phyloP scores from a whole-genome alignment of 2,888 invertebrate genomes.

The Polyommatus iphigenia region DNA sequence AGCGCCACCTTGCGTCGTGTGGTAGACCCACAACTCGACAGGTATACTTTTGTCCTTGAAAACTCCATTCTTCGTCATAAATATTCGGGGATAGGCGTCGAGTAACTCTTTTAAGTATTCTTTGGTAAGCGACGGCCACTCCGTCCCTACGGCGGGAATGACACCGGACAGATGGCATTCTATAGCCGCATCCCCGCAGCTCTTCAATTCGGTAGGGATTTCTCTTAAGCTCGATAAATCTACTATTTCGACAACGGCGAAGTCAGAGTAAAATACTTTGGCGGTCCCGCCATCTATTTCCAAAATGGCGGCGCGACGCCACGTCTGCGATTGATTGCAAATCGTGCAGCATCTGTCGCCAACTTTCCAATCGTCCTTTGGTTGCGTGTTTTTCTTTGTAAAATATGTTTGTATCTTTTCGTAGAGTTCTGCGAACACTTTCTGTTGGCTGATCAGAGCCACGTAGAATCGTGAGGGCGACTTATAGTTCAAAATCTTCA shows the following conservation, averaged over 20 bases:
- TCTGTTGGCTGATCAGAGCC: constrained; percentile 68
- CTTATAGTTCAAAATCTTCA: constrained; percentile 70
- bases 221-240: constrained; percentile 67
- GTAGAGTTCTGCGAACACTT: constrained; percentile 69
- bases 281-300: constrained; percentile 60
- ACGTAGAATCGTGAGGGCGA: constrained; percentile 83
- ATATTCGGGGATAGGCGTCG: constrained; percentile 70
- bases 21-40: constrained; percentile 84
- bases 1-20: constrained; percentile 81
- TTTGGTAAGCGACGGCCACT: constrained; percentile 82
- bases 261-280: constrained; percentile 84
- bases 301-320: constrained; percentile 81
- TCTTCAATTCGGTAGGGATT: constrained; percentile 73
- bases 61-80: constrained; percentile 77
- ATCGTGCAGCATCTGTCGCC: constrained; percentile 73
- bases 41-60: constrained; percentile 75
- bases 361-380: constrained; percentile 69
- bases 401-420: constrained; percentile 80
- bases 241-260: constrained; percentile 78
- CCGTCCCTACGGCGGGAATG: constrained; percentile 83
- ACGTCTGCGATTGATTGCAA: constrained; percentile 74
- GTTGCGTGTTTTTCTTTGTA: constrained; percentile 48
- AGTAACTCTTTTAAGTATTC: constrained; percentile 81
- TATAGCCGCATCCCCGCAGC: constrained; percentile 79
- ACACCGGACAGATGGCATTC: constrained; percentile 86